Conservation (phyloP, 2,113 vertebrate species). For the Noctilio leporinus region DNA sequence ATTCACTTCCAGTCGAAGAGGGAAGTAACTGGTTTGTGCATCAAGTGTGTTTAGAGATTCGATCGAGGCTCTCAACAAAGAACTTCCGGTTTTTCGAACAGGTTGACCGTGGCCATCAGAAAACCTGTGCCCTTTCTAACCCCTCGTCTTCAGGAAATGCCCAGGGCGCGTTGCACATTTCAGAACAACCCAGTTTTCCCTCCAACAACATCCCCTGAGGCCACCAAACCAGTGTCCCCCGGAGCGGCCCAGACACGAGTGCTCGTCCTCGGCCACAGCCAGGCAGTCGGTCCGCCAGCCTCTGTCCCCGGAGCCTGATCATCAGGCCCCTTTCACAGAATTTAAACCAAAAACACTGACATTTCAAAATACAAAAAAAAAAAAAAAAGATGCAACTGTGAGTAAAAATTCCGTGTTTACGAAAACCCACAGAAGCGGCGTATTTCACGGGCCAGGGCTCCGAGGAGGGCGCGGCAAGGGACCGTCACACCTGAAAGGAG, state of each 20-base stretch:
- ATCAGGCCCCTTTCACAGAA: conserved; percentile 44
- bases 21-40: conserved; percentile 60
- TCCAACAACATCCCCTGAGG: background rate
- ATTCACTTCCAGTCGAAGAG: conserved; percentile 74
- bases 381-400: conserved; percentile 74
- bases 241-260: rapidly evolving
- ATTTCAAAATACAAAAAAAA: conserved; percentile 73
- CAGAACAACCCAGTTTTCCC: background rate
- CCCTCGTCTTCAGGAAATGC: background rate
- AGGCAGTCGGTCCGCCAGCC: background rate
- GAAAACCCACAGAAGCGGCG: conserved; percentile 75
- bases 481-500: conserved; percentile 54
- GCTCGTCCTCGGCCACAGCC: rapidly evolving
- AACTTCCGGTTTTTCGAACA: background rate
- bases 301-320: conserved; percentile 17
- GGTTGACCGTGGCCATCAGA: background rate
- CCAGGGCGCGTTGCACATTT: background rate
- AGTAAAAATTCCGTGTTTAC: conserved; percentile 61
- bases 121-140: background rate
- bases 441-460: conserved; percentile 69
- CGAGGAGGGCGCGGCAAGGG: conserved; percentile 56
- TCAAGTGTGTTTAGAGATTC: conserved; percentile 53
- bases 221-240: background rate
- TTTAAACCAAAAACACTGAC: conserved; percentile 45
- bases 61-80: background rate